A percentile compares a stretch with the other conserved stretches of the same genome.
These are phyloP conservation scores for Perognathus longimembris DNA, from an alignment of 2,113 vertebrate species.

Conservation along the genomic window DNA sequence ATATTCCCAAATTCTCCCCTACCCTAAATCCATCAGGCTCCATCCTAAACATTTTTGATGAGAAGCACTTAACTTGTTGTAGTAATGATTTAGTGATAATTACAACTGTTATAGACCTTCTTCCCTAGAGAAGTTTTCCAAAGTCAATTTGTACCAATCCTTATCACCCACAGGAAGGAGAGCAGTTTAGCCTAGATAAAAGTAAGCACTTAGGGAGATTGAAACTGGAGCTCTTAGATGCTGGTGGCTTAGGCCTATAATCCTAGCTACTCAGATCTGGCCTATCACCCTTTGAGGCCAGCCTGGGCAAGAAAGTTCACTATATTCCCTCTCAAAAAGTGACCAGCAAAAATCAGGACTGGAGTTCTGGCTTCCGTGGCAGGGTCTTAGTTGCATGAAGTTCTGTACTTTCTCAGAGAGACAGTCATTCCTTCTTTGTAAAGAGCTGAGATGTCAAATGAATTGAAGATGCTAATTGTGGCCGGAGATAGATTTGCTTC, in stretches of 20 bases:
- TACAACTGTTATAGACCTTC: neutral
- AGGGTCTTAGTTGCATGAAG: neutral
- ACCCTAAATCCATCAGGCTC: neutral
- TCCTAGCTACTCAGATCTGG: too few relatives aligned
- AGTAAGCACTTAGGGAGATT: neutral
- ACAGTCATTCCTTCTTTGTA: neutral
- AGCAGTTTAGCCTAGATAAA: neutral
- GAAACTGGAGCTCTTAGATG: fast-evolving
- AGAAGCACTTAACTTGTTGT: neutral
- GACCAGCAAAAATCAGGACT: too few relatives aligned
- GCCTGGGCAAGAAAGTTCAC: too few relatives aligned
- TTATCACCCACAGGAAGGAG: neutral
- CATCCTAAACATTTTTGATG: neutral
- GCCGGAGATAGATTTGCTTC: neutral
- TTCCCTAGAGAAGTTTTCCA: neutral
- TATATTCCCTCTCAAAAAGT: too few relatives aligned
- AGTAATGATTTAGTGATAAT: neutral
- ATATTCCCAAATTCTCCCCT: too few relatives aligned
- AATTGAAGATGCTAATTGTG: neutral
- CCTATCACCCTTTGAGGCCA: too few relatives aligned
- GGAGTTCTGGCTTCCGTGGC: too few relatives aligned
- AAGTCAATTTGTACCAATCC: neutral
- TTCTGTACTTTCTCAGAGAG: neutral
- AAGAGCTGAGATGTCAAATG: neutral
- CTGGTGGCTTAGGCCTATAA: neutral